Evolutionary conservation across 2,113 vertebrate genomes (phyloP), one percentile per base, ranked within the genome.

Genomic region (Petrocephalus microphthalmus): DNA sequence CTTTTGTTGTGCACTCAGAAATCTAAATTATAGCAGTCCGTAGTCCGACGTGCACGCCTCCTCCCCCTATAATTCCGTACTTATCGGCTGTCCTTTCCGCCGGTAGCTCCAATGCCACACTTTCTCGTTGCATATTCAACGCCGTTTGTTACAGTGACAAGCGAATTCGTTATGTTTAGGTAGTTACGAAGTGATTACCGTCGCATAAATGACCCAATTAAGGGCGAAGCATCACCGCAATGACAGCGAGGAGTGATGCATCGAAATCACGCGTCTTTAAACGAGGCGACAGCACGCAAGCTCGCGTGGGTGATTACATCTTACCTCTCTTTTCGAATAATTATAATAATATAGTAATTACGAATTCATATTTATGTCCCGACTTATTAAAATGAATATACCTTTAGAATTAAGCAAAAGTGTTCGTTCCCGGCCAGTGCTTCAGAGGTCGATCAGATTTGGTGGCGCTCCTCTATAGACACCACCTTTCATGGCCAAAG

Each of bases 131-230:
- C 4, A 54, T 53, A 29, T 51, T 37, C 22, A 85, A 25, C 15
- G 51, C n/a, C 49, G 25, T 49, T 56, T 33, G 25, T 85, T 20
- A 47, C 37, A 83, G 81, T 22, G 81, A 49, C 81, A 49, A 7
- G 7, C 13, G 33, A 29, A 56, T 33, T 85, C 52, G 20, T 85
- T 85, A 85, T 17, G 51, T 85, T 29, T 56, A 54, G 25, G 82
- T 47, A 45, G 81, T 84, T 81, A 45, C 47, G 83, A 52, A 84
- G n/a, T 29, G 45, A 84, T 84, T 84, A 84, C 82, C 22, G 47
- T 85, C 45, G 17, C 45, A 85, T 54, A 54, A 54, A 53, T 54
- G 22, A 29, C 5, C 51, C 51, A 54, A 85, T 85, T 85, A 53
- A 52, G 10, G 7, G 2, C 51, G 56, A 56, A 6, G 22, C 71